phyloP scores from a whole-genome alignment of 64 coral and sea anemone species.

The Pocillopora damicornis region DNA sequence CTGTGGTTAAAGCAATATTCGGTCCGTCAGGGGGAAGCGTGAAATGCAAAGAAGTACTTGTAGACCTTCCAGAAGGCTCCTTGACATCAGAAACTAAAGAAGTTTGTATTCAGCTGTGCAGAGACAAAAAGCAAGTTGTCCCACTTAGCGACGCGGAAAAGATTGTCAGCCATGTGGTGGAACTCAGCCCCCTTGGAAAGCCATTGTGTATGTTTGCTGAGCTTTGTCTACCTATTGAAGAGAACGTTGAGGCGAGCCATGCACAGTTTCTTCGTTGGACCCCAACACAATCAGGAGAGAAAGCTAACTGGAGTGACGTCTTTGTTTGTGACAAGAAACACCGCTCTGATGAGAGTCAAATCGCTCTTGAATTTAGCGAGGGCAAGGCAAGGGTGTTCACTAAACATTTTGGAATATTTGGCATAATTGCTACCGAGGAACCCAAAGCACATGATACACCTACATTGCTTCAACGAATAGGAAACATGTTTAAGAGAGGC shows the following conservation, averaged over 20 bases:
- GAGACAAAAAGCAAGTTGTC: background rate
- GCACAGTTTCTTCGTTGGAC: slow-evolving; percentile 25
- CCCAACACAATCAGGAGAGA: slow-evolving; percentile 32
- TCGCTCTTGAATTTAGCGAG: background rate
- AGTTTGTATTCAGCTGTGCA: slow-evolving; percentile 36
- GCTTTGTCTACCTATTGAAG: background rate
- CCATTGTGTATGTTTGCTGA: background rate
- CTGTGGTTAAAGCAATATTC: slow-evolving; percentile 34
- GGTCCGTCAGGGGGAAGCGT: slow-evolving; percentile 18
- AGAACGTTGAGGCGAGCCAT: background rate
- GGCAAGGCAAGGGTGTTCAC: background rate
- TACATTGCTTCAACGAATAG: background rate
- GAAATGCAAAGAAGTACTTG: background rate
- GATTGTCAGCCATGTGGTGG: slow-evolving; percentile 14
- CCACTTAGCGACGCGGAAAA: slow-evolving; percentile 2
- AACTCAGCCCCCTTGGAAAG: slow-evolving; percentile 17
- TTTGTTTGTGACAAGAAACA: background rate
- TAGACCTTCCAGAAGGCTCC: slow-evolving; percentile 19
- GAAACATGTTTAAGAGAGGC: background rate
- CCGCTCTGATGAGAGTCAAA: background rate
- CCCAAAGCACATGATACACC: background rate
- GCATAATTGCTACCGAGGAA: background rate
- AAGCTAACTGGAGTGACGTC: slow-evolving; percentile 18
- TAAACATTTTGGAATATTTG: slow-evolving; percentile 22
- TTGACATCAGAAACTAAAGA: slow-evolving; percentile 15